Conservation (phyloP, 2,888 invertebrate genomes). For the Thymelicus lineola region DNA sequence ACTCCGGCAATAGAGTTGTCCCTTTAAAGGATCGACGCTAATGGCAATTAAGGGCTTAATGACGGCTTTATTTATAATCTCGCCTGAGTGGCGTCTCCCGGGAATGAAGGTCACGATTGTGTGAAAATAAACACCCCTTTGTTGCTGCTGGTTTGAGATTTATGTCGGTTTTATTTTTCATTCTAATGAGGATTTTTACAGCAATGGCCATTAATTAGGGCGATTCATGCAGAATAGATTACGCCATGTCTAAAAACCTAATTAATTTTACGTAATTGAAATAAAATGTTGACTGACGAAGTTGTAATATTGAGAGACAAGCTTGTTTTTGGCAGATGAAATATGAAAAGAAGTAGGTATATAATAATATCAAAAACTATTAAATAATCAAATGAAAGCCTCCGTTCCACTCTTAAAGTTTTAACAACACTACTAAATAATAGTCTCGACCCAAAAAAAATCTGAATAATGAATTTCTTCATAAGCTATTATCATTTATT, state of each 20-base stretch:
- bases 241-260: neutral
- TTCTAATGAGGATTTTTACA: conserved; percentile 12
- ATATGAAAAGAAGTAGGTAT: too few species aligned
- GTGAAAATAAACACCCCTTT: conserved; percentile 10
- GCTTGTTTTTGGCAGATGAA: too few species aligned
- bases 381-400: too few species aligned
- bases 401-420: too few species aligned
- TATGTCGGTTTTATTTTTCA: conserved; percentile 2
- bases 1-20: conserved; percentile 29
- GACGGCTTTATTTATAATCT: conserved; percentile 28
- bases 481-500: too few species aligned
- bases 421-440: too few species aligned
- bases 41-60: conserved; percentile 36
- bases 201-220: neutral
- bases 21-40: conserved; percentile 29
- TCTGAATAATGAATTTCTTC: too few species aligned
- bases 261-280: neutral
- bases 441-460: too few species aligned
- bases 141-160: conserved; percentile 1
- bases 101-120: conserved; percentile 5
- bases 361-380: too few species aligned
- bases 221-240: conserved; percentile 8
- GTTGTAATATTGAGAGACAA: too few species aligned
- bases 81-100: conserved; percentile 1
- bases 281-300: neutral